Conservation (phyloP, 2,888 invertebrate species). For the Mesodorylaimus sp. region DNA sequence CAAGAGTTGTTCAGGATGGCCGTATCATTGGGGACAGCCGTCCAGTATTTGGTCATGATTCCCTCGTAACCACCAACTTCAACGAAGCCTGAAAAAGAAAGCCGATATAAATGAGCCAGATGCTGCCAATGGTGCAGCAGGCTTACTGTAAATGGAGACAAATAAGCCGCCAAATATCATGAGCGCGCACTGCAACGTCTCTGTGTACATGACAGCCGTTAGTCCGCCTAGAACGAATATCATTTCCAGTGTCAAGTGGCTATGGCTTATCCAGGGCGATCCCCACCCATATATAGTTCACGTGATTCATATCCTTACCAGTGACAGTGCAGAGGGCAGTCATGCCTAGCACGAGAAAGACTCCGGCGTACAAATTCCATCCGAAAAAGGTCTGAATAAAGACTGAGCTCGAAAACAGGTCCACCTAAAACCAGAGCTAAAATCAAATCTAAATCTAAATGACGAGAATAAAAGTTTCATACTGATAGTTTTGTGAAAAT, state of each 20-base stretch:
- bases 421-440: slow-evolving; percentile 30
- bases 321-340: slow-evolving; percentile 39
- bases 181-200: slow-evolving; percentile 38
- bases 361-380: slow-evolving; percentile 36
- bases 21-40: slow-evolving; percentile 27
- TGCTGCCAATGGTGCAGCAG: not conserved
- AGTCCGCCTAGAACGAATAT: slow-evolving; percentile 33
- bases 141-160: slow-evolving; percentile 30
- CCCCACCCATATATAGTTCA: not conserved
- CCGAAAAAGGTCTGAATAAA: slow-evolving; percentile 37
- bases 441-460: not conserved
- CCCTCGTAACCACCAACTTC: slow-evolving; percentile 34
- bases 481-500: slow-evolving; percentile 41
- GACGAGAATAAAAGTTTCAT: slow-evolving; percentile 16
- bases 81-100: slow-evolving; percentile 28
- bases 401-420: slow-evolving; percentile 40
- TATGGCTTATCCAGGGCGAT: no score
- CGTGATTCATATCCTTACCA: slow-evolving; percentile 21
- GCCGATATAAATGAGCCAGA: not conserved
- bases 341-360: slow-evolving; percentile 36
- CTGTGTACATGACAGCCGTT: slow-evolving; percentile 41
- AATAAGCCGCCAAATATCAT: slow-evolving; percentile 37
- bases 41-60: slow-evolving; percentile 30
- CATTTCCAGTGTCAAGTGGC: not conserved
- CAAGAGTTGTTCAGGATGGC: slow-evolving; percentile 15